These are phyloP conservation scores for Coendou prehensilis DNA, from an alignment of 2,797 vertebrate species.

Conservation along the genomic window DNA sequence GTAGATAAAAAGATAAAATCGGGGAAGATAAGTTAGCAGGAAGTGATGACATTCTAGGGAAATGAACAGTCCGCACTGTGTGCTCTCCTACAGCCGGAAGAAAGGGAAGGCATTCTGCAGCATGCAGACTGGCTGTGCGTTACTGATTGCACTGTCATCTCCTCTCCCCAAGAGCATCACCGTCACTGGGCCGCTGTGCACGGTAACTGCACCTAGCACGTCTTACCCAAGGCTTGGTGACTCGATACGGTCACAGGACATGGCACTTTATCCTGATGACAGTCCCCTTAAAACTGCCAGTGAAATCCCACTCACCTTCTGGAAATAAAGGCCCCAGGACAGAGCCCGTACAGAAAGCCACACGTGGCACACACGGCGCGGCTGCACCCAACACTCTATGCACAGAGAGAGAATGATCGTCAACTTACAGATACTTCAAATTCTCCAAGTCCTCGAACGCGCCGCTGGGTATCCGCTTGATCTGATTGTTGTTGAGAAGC, in stretches of 20 bases:
- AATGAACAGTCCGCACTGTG: background rate
- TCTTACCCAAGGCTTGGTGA: background rate
- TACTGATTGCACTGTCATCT: background rate
- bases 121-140: accelerated
- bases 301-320: background rate
- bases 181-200: too few species aligned
- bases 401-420: too few species aligned
- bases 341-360: background rate
- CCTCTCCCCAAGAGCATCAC: background rate
- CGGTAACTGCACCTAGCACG: accelerated
- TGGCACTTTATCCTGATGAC: accelerated
- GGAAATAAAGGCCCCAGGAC: background rate
- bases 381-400: too few species aligned
- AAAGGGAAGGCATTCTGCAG: background rate
- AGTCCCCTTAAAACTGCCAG: background rate
- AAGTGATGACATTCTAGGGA: background rate
- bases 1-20: background rate
- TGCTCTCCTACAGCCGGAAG: background rate
- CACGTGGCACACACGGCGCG: accelerated
- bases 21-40: background rate
- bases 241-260: accelerated
- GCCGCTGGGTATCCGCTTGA: slow-evolving; percentile 95
- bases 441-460: slow-evolving; percentile 98
- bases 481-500: slow-evolving; percentile 99
- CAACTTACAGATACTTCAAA: slow-evolving; percentile 99